Base-by-base conservation (phyloP, 2,888 invertebrate genomes). In the Cordylochernes scorpioides region DNA sequence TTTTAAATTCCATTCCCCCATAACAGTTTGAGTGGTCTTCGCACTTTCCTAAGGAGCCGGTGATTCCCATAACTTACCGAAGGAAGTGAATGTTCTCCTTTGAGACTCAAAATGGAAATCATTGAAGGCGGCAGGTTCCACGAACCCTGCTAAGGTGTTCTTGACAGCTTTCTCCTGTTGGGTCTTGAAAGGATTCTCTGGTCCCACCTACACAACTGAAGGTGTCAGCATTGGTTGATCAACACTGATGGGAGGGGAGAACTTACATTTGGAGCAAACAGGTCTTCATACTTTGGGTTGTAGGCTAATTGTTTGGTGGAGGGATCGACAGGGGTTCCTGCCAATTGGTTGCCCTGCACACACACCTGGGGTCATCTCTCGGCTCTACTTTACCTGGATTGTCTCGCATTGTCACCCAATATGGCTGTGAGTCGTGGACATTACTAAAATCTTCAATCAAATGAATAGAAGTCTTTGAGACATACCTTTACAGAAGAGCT, bases 51-150 rank as follows among this genome's bases (percentile, higher is more conserved):
- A 27, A 8, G 35, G 34, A 30, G 33, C 24, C n/a, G 9, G 19
- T 9, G 8, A 9, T n/a, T n/a, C n/a, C n/a, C n/a, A 17, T n/a
- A 34, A 36, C 44, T 41, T 48, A 64, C 67, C 88, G 48, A 73
- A 88, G 49, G 84, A 86, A 19, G 71, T 68, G 51, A 94, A 94
- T 12, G 88, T 91, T 45, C 84, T 58, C 32, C 91, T 62, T 49
- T 94, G 88, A 50, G 78, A 82, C 53, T 94, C 94, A 63, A 94
- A 94, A 46, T 88, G 80, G 54, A 97, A 97, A 44, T 78, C 75
- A 54, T 75, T 91, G 28, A 97, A 68, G 51, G 91, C 82, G 0
- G 91, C 86, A 39, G 72, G 69, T 49, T 97, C 97, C 0, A 88
- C 77, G 55, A 67, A 86, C 1, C 97, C 97, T 0, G 91, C 71